Base-by-base conservation (phyloP, 64 coral and sea anemone species). In the Platygyra sinensis region DNA sequence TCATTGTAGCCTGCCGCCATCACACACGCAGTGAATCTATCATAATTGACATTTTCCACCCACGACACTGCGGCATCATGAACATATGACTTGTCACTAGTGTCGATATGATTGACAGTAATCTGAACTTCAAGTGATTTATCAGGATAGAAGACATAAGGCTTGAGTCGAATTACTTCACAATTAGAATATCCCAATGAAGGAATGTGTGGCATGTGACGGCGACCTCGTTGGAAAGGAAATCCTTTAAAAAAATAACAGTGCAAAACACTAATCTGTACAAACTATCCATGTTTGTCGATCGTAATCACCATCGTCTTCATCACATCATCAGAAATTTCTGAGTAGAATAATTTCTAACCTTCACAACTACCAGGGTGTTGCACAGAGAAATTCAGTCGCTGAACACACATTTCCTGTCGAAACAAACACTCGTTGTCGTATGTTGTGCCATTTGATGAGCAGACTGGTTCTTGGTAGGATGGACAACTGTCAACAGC, bases 31-130 rank as follows among this genome's bases (percentile, higher is more conserved):
- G 86, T 94, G 55, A 94, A 94, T 75, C 52, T 59, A 54, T 94
- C 51, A 72, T 84, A 75, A 67, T 67, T 88, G 17, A 94, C 87
- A 82, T 84, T 80, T 83, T 94, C 86, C 51, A 94, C 92, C 92
- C 92, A 94, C n/a, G 87, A 16, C 10, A 76, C 27, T 55, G 25
- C 60, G 20, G 65, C 65, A 69, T 69, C 65, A n/a, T 69, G 65
- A 5, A 69, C 65, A 1, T 69, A 69, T 1, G 65, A 69, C 22
- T n/a, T 69, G 65, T 69, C 65, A 69, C 65, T 69, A 6, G 65
- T 69, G 22, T 69, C 65, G n/a, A 69, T 69, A 69, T n/a, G 65
- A 69, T 69, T 69, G 22, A 69, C 22, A 2, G 65, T 69, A 0
- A 69, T n/a, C 22, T 69, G 65, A 69, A n/a, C 65, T 69, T n/a